phyloP scores from a whole-genome alignment of 2,888 invertebrate genomes.

The Danaus chrysippus region DNA sequence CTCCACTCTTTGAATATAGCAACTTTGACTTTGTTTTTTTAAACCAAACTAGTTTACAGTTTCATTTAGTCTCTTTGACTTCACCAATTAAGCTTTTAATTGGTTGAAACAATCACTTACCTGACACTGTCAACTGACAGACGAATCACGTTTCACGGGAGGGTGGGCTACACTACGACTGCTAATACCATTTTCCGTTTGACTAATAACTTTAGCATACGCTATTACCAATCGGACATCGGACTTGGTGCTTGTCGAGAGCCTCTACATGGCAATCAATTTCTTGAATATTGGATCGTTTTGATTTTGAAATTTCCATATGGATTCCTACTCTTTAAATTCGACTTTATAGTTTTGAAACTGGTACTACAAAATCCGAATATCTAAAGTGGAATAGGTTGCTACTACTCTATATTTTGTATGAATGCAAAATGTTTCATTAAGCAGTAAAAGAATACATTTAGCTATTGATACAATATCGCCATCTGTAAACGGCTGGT shows the following conservation, averaged over 20 bases:
- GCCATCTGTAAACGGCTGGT: constrained; percentile 67
- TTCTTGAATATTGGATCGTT: constrained; percentile 72
- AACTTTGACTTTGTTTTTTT: constrained; percentile 44
- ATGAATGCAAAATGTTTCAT: neutral
- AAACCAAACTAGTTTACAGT: constrained; percentile 47
- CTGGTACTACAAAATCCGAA: neutral
- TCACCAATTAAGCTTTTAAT: constrained; percentile 68
- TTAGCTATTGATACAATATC: constrained; percentile 66
- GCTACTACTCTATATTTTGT: neutral
- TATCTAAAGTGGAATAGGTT: neutral
- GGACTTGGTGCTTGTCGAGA: constrained; percentile 59
- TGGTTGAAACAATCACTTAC: constrained; percentile 75
- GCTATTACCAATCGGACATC: constrained; percentile 75
- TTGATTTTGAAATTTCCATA: constrained; percentile 68
- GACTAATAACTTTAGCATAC: constrained; percentile 77
- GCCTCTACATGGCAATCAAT: constrained; percentile 71
- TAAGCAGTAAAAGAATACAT: constrained; percentile 34
- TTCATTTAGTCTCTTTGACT: constrained; percentile 49
- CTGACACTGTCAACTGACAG: constrained; percentile 67
- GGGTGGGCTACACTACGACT: constrained; percentile 56
- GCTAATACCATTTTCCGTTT: constrained; percentile 77
- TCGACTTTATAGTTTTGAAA: neutral
- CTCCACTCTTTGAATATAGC: constrained; percentile 43
- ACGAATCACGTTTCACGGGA: constrained; percentile 66
- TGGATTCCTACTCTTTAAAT: constrained; percentile 23